Conservation (phyloP, 2,797 vertebrate species). For the Chelon labrosus region DNA sequence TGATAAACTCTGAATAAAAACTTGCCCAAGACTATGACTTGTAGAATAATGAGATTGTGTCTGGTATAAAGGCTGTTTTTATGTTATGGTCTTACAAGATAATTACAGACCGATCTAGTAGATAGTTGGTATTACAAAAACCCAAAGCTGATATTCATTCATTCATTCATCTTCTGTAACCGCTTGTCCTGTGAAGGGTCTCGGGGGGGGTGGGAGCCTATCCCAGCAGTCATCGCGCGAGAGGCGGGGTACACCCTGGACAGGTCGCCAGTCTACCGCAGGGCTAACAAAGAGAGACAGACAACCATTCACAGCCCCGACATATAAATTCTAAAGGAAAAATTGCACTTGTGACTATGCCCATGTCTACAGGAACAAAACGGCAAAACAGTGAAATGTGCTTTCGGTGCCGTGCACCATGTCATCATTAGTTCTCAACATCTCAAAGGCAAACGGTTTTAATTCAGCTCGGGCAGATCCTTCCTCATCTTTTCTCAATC, state of each 20-base stretch:
- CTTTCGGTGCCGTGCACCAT: constrained; percentile 41
- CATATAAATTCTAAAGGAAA: constrained; percentile 30
- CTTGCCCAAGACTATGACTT: constrained; percentile 35
- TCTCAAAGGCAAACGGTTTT: constrained; percentile 51
- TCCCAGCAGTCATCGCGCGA: too few species aligned
- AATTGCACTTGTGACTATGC: constrained; percentile 14
- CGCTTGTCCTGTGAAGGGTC: too few species aligned
- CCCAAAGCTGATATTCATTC: too few species aligned
- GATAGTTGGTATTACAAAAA: too few species aligned
- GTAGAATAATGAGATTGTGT: constrained; percentile 31
- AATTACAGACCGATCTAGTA: constrained; percentile 9
- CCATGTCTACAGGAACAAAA: constrained; percentile 29
- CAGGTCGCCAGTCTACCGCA: too few species aligned
- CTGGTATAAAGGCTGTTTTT: constrained; percentile 20
- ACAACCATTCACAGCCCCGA: too few species aligned
- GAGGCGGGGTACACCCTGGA: too few species aligned
- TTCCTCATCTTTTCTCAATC: constrained; percentile 38
- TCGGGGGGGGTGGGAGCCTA: too few species aligned
- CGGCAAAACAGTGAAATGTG: constrained; percentile 9
- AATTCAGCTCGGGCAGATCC: constrained; percentile 45
- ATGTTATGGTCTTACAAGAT: constrained; percentile 13
- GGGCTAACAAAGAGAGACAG: too few species aligned
- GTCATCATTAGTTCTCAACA: constrained; percentile 42
- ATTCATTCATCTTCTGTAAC: too few species aligned
- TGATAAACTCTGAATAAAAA: constrained; percentile 34